Percentiles rank a stretch among this genome's conserved stretches.
phyloP scores from a whole-genome alignment of 2,888 invertebrate species.

The Orchesella flavescens region DNA sequence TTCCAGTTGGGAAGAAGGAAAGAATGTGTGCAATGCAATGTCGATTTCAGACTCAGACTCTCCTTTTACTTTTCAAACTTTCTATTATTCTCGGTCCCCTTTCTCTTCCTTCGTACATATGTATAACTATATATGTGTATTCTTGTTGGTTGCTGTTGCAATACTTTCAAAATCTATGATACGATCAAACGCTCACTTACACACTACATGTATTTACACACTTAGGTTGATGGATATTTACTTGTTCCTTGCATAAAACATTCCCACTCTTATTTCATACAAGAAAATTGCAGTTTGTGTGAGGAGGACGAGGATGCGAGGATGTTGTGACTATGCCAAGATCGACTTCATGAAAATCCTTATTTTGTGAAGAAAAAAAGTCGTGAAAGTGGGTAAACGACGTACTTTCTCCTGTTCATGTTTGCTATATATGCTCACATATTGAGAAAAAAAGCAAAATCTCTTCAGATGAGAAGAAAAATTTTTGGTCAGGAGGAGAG shows the following conservation, averaged over 20 bases:
- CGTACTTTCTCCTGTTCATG: conserved; percentile 18
- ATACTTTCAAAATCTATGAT: neutral
- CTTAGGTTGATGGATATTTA: conserved; percentile 5
- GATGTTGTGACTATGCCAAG: conserved; percentile 29
- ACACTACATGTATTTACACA: neutral
- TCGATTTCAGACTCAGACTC: conserved; percentile 31
- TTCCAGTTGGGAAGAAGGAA: conserved; percentile 30
- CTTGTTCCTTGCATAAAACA: conserved; percentile 27
- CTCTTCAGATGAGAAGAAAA: conserved; percentile 21
- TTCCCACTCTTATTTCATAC: conserved; percentile 5
- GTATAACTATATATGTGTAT: too few species aligned
- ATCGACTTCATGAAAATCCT: conserved; percentile 34
- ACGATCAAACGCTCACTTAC: neutral
- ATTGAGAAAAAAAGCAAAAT: conserved; percentile 47
- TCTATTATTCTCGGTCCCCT: conserved; percentile 7
- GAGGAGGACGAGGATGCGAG: neutral
- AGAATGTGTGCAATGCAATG: conserved; percentile 37
- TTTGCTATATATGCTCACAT: conserved; percentile 2
- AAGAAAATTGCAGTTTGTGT: neutral
- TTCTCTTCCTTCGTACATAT: neutral
- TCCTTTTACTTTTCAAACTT: conserved; percentile 1
- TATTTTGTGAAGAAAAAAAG: conserved; percentile 19
- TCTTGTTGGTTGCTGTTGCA: neutral
- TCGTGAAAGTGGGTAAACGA: conserved; percentile 13
- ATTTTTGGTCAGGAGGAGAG: conserved; percentile 1